Base-by-base conservation (phyloP, 2,888 invertebrate species). In the Drosophila diplacantha region DNA sequence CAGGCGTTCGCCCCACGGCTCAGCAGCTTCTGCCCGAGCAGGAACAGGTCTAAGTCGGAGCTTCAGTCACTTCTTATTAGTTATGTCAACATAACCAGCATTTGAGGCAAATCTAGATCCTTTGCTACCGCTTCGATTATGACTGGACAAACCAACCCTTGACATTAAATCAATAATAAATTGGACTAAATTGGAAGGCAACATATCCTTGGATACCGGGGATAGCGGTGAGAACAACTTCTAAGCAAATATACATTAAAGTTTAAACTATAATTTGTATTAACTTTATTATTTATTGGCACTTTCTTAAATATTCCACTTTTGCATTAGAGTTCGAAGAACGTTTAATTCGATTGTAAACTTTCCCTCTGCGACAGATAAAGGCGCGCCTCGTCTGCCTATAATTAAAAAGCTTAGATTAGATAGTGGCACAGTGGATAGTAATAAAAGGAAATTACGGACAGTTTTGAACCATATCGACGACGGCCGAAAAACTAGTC, bases 381-480 rank as follows among this genome's bases (percentile, higher is more conserved):
- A 5, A 18, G 1, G 1, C 35, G 56, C 2, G 81, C 78, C 1
- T 75, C 81, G 11, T 41, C 52, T 5, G 46, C 49, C 81, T 75
- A 31, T 34, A 56, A 38, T n/a, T 11, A 12, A 47, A 51, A 0
- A 54, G 35, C 22, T 39, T 5, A 24, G 12, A 52, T 26, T 8
- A 9, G 18, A 34, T 26, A 37, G 2, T 3, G n/a, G 7, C 6
- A 12, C 11, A 9, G 29, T 29, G n/a, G 14, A 46, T 26, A 20
- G n/a, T 4, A 18, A n/a, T 8, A 5, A 11, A 14, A 9, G 0
- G 3, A 2, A 3, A 38, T 22, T 18, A 69, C 92, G 90, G 90
- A 96, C 96, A 65, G 93, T 91, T 66, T 93, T 93, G 90, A 96
- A 96, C 96, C 96, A 96, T 79, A 93, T 92, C 2, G 44, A 20